Conservation (phyloP, 2,113 vertebrate genomes). For the Mirounga angustirostris region DNA sequence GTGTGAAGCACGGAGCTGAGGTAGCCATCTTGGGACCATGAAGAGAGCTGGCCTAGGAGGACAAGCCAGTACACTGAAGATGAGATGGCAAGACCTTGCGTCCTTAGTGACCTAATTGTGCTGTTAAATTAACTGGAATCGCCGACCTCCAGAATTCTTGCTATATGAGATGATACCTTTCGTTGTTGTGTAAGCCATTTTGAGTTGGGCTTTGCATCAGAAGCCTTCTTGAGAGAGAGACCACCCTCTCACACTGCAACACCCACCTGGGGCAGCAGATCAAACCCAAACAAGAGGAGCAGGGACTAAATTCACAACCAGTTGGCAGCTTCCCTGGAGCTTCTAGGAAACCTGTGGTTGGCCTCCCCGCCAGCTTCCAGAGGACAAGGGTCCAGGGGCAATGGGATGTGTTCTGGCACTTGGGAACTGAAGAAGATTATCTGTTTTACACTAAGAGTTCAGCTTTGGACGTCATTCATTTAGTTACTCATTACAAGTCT, state of each 20-base stretch:
- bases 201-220: background rate
- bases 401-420: constrained; percentile 59
- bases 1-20: background rate
- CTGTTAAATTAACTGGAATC: background rate
- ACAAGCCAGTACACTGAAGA: background rate
- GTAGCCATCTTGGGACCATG: background rate
- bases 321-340: constrained; percentile 38
- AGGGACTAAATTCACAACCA: background rate
- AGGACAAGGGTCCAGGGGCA: constrained; percentile 53
- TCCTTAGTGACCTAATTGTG: background rate
- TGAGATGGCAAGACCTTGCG: background rate
- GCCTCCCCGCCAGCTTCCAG: background rate
- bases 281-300: background rate
- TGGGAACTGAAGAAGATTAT: background rate
- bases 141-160: background rate
- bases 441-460: constrained; percentile 42
- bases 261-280: background rate
- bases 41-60: background rate
- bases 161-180: background rate
- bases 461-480: constrained; percentile 58
- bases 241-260: background rate
- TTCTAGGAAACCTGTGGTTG: constrained; percentile 56
- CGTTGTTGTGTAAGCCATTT: background rate
- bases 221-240: background rate
- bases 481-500: constrained; percentile 74